These are phyloP conservation scores for Peromyscus leucopus DNA, from an alignment of 2,113 vertebrate species.

Conservation along the genomic window DNA sequence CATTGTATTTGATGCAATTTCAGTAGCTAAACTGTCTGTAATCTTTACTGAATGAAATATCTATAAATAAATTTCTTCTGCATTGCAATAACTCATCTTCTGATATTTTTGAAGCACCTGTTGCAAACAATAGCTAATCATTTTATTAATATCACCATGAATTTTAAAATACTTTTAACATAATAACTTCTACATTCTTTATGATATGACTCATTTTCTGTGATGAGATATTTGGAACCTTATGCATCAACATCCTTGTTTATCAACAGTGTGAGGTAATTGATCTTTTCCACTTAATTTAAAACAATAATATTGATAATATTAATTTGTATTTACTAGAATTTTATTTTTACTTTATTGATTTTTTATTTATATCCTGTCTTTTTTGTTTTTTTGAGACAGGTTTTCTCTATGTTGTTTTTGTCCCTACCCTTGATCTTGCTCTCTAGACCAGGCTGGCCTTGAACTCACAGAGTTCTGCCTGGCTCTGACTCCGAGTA, in stretches of 20 bases:
- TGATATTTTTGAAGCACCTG: constrained; percentile 54
- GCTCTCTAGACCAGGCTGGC: too few relatives aligned
- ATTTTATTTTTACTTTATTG: neutral
- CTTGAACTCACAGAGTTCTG: too few relatives aligned
- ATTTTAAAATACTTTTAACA: constrained; percentile 48
- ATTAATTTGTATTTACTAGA: neutral
- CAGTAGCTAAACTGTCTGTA: neutral
- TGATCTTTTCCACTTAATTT: neutral
- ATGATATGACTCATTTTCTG: neutral
- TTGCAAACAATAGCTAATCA: neutral
- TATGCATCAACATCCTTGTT: neutral
- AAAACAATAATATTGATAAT: neutral
- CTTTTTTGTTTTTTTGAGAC: too few relatives aligned
- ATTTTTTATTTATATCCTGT: neutral
- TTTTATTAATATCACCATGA: neutral
- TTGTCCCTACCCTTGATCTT: too few relatives aligned
- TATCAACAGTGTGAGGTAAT: neutral
- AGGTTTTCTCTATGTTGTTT: too few relatives aligned
- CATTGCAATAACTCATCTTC: constrained; percentile 46
- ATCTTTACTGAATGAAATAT: constrained; percentile 45
- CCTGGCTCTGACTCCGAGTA: too few relatives aligned
- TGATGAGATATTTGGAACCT: neutral
- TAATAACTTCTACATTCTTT: neutral
- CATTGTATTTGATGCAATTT: constrained; percentile 45
- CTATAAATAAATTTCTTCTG: constrained; percentile 62